These are phyloP conservation scores for Actinia equina DNA, from an alignment of 64 coral and sea anemone species.

Conservation along the genomic window DNA sequence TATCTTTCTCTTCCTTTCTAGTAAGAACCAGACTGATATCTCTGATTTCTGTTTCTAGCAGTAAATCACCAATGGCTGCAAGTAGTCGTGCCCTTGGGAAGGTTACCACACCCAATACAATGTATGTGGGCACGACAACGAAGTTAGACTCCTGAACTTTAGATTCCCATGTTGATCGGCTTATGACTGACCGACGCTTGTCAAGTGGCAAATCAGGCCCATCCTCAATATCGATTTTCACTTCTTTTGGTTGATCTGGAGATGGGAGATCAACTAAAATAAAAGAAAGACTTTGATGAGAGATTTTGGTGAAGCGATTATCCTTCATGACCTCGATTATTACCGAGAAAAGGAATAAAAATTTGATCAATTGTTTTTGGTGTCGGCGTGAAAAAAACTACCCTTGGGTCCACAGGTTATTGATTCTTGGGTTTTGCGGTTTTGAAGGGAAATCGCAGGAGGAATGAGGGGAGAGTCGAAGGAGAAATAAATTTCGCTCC, in stretches of 20 bases:
- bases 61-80: conserved; percentile 83
- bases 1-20: conserved; percentile 59
- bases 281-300: neutral
- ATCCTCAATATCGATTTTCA: conserved; percentile 82
- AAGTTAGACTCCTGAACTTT: neutral
- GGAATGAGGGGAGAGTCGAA: too few species aligned
- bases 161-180: conserved; percentile 39
- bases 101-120: conserved; percentile 69
- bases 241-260: conserved; percentile 57
- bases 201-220: conserved; percentile 20
- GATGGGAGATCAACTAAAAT: conserved; percentile 18
- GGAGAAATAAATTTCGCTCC: too few species aligned
- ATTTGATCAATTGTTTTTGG: too few species aligned
- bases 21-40: conserved; percentile 67
- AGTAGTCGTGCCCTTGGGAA: conserved; percentile 72
- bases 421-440: too few species aligned
- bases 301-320: neutral
- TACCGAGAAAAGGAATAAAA: too few species aligned
- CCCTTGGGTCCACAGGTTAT: too few species aligned
- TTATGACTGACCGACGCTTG: conserved; percentile 41
- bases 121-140: conserved; percentile 45
- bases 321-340: too few species aligned
- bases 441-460: too few species aligned
- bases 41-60: conserved; percentile 83
- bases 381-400: too few species aligned